A percentile compares a stretch with the other conserved stretches of the same genome.
These are phyloP conservation scores for Trigoniulus corallinus DNA, from an alignment of 1,140 invertebrate species.

Conservation along the genomic window DNA sequence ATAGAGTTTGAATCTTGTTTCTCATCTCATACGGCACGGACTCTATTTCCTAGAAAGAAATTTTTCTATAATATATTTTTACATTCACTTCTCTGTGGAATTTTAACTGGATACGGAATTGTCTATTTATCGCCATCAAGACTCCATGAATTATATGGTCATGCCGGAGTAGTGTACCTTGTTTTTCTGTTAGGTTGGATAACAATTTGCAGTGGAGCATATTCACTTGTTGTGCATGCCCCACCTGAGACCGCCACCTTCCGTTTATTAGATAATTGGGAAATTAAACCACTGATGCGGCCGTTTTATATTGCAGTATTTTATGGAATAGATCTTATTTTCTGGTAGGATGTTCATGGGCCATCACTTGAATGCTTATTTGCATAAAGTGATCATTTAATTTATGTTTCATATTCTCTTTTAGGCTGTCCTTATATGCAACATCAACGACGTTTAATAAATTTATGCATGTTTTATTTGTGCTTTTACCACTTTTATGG, in stretches of 20 bases:
- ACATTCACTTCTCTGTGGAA: constrained; percentile 22
- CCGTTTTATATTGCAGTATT: constrained; percentile 20
- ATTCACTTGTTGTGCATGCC: constrained; percentile 22
- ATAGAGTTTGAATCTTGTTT: neutral
- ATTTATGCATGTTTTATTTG: constrained; percentile 24
- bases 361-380: neutral
- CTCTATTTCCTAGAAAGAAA: constrained; percentile 24
- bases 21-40: constrained; percentile 19
- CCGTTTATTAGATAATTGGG: constrained; percentile 23
- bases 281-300: constrained; percentile 22
- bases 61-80: constrained; percentile 22
- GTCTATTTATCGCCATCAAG: constrained; percentile 20
- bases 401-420: neutral
- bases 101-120: constrained; percentile 16
- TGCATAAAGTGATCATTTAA: neutral
- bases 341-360: neutral
- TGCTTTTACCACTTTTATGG: constrained; percentile 27
- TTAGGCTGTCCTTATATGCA: neutral
- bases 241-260: constrained; percentile 28
- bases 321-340: neutral
- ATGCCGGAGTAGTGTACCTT: constrained; percentile 19
- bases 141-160: constrained; percentile 17
- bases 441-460: constrained; percentile 14
- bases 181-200: constrained; percentile 26
- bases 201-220: constrained; percentile 23